Conservation (phyloP, 2,797 vertebrate species). For the Stomatorhinus walkeri region DNA sequence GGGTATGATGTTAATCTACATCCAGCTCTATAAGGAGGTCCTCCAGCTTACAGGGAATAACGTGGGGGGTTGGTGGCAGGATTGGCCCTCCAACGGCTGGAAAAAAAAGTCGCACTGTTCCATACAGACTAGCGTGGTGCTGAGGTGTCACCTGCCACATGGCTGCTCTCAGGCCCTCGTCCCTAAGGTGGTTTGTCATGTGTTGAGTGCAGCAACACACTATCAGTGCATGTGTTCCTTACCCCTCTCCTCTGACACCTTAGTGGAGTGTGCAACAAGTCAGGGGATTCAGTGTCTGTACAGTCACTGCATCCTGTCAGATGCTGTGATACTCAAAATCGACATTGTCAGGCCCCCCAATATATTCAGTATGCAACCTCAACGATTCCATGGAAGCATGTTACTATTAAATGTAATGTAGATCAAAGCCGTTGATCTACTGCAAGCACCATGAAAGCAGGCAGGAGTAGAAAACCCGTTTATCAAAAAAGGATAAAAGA, state of each 20-base stretch:
- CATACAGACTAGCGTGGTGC: background rate
- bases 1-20: background rate
- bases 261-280: background rate
- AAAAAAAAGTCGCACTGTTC: background rate
- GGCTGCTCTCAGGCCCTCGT: background rate
- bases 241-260: background rate
- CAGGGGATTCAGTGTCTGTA: background rate
- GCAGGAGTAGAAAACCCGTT: background rate
- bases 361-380: background rate
- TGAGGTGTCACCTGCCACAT: background rate
- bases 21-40: background rate
- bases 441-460: background rate
- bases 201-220: background rate
- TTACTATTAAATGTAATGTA: background rate
- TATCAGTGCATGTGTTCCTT: background rate
- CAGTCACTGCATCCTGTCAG: background rate
- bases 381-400: background rate
- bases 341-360: background rate
- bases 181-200: background rate
- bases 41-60: background rate
- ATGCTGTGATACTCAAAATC: background rate
- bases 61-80: background rate
- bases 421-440: background rate
- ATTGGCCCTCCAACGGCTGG: background rate
- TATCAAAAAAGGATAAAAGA: too few relatives aligned